Conservation (phyloP, 2,797 vertebrate genomes). For the Chaenodraco wilsoni region DNA sequence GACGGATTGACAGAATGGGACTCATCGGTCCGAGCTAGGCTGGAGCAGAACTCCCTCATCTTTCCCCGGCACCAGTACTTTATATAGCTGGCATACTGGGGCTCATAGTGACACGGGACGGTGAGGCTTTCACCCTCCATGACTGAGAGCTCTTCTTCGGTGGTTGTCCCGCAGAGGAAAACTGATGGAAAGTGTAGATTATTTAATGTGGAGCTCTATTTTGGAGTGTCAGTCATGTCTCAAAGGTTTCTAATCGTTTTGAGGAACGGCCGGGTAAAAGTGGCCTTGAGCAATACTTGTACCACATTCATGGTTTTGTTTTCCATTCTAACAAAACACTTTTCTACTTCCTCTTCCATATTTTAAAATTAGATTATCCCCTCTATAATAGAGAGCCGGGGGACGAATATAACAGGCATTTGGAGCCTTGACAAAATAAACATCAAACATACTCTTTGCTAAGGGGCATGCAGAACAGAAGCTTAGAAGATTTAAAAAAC, state of each 20-base stretch:
- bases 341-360: constrained; percentile 7
- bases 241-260: constrained; percentile 22
- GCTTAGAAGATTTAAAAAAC: constrained; percentile 29
- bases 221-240: background rate
- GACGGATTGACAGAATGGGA: background rate
- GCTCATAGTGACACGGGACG: constrained; percentile 78
- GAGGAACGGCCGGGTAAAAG: background rate
- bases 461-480: constrained; percentile 34
- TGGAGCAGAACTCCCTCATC: constrained; percentile 74
- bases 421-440: constrained; percentile 62
- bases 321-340: constrained; percentile 28
- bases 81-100: constrained; percentile 75
- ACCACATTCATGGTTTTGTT: constrained; percentile 37
- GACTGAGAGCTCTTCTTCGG: constrained; percentile 41
- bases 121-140: constrained; percentile 75
- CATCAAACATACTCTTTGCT: constrained; percentile 50
- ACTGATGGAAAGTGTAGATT: constrained; percentile 54
- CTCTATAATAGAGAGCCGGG: constrained; percentile 17
- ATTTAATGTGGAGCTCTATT: constrained; percentile 3
- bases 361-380: constrained; percentile 55
- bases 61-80: constrained; percentile 83
- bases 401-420: constrained; percentile 49
- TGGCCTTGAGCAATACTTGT: constrained; percentile 34
- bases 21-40: constrained; percentile 73
- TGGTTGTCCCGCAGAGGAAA: constrained; percentile 60